Evolutionary conservation across 2,888 invertebrate species (phyloP).

Genomic region (Ophion obscuratus): DNA sequence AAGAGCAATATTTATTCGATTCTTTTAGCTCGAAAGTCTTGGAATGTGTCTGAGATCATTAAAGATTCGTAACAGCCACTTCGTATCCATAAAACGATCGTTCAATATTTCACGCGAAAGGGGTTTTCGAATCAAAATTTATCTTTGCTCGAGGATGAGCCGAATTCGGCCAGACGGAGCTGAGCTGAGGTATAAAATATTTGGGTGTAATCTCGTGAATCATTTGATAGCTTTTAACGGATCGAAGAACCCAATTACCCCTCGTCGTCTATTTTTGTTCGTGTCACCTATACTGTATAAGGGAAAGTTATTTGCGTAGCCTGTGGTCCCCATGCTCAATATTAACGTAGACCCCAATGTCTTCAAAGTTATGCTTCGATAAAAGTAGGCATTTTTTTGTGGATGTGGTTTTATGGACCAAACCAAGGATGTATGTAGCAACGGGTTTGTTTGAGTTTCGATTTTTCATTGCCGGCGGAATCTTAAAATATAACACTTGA

Average conservation of each 20-base stretch:
- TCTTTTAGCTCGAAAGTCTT: too few relatives aligned
- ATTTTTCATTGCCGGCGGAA: too few relatives aligned
- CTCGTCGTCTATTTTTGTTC: slow-evolving; percentile 1
- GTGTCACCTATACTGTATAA: not conserved
- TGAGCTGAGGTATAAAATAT: slow-evolving; percentile 27
- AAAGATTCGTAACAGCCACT: slow-evolving; percentile 5
- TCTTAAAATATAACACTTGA: too few relatives aligned
- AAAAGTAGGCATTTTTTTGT: too few relatives aligned
- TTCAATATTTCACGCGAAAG: slow-evolving; percentile 30
- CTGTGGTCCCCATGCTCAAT: too few relatives aligned
- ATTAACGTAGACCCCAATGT: too few relatives aligned
- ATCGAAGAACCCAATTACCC: slow-evolving; percentile 11
- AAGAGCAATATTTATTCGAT: not conserved
- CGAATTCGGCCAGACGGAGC: slow-evolving; percentile 1
- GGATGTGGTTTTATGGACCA: too few relatives aligned
- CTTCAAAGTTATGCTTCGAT: too few relatives aligned
- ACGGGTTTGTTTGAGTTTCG: too few relatives aligned
- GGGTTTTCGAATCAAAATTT: not conserved
- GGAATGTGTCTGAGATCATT: not conserved
- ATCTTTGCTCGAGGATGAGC: not conserved
- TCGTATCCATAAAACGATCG: slow-evolving; percentile 30
- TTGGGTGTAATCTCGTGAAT: slow-evolving; percentile 43
- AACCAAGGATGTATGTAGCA: too few relatives aligned
- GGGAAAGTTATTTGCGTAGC: too few relatives aligned
- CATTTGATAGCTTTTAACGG: slow-evolving; percentile 42